phyloP scores from a whole-genome alignment of 2,113 vertebrate species.

The Oenanthe melanoleuca region DNA sequence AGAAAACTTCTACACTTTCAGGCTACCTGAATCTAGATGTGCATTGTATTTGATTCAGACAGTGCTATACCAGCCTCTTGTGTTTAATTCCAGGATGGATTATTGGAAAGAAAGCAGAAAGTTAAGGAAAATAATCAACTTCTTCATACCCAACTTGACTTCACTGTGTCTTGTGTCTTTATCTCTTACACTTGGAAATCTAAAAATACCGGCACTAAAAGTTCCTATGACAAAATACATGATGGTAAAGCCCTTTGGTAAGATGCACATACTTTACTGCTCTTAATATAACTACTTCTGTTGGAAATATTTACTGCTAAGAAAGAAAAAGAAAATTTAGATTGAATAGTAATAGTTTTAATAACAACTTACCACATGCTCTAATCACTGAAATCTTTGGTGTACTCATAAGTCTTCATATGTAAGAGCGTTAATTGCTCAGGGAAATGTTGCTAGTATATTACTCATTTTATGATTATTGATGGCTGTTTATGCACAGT shows the following conservation, averaged over 20 bases:
- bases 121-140: background rate
- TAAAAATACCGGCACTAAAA: background rate
- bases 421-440: background rate
- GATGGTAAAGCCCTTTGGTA: background rate
- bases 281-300: background rate
- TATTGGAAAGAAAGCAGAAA: background rate
- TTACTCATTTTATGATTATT: background rate
- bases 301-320: background rate
- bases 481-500: background rate
- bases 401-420: background rate
- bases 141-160: background rate
- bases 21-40: background rate
- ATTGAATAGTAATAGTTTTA: background rate
- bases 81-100: background rate
- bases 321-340: background rate
- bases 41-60: background rate
- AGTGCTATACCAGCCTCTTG: background rate
- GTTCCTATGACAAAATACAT: background rate
- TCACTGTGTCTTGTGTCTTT: background rate
- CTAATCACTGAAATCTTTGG: background rate
- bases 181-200: background rate
- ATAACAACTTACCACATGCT: background rate
- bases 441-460: background rate
- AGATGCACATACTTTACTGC: background rate
- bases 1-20: background rate